Evolutionary conservation across 2,888 invertebrate species (phyloP).

Genomic region (Archips crataeganus): DNA sequence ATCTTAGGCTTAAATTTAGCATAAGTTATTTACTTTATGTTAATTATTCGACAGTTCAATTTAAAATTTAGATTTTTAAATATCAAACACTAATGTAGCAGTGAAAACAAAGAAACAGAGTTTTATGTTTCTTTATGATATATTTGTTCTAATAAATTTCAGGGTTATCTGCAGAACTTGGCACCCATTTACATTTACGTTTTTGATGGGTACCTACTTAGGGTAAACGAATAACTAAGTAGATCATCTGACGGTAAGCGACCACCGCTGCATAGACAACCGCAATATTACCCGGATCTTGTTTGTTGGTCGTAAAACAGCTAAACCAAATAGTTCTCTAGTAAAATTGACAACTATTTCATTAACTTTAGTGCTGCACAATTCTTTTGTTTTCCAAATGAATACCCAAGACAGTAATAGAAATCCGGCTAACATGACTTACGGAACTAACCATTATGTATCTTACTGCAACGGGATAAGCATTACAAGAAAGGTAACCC

Average conservation of each 20-base stretch:
- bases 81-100: too few relatives aligned
- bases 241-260: neutral
- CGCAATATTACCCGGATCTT: neutral
- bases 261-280: neutral
- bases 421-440: neutral
- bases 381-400: slow-evolving; percentile 19
- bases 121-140: too few relatives aligned
- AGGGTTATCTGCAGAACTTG: too few relatives aligned
- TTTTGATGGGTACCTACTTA: too few relatives aligned
- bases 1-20: too few relatives aligned
- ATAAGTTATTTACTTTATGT: too few relatives aligned
- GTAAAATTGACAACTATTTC: slow-evolving; percentile 16
- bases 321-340: slow-evolving; percentile 6
- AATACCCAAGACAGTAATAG: slow-evolving; percentile 26
- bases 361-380: slow-evolving; percentile 13
- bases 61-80: too few relatives aligned
- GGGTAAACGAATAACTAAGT: neutral
- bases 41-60: too few relatives aligned
- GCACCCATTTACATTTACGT: too few relatives aligned
- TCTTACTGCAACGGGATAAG: slow-evolving; percentile 11
- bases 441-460: slow-evolving; percentile 1
- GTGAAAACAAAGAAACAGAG: too few relatives aligned
- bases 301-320: neutral
- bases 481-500: neutral
- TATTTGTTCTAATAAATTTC: too few relatives aligned